Evolutionary conservation across 2,113 vertebrate species (phyloP).

Genomic region (Cyanoliseus patagonus): DNA sequence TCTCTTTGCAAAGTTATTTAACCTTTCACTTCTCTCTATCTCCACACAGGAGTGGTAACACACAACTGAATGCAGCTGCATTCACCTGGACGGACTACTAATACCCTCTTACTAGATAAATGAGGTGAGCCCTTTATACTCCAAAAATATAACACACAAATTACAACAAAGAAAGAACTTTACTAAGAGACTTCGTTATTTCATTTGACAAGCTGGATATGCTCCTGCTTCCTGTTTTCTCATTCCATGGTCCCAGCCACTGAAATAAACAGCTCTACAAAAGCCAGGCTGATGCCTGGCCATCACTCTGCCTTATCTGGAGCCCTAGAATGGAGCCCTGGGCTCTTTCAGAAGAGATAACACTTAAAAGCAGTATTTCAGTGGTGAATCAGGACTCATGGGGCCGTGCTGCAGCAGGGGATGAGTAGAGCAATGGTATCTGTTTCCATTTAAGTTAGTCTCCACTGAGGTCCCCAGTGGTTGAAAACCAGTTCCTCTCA

Average conservation of each 20-base stretch:
- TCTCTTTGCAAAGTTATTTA: slow-evolving; percentile 21
- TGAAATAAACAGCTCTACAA: not conserved
- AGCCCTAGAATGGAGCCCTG: not conserved
- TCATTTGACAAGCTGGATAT: not conserved
- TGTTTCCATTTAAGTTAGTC: not conserved
- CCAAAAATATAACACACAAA: not conserved
- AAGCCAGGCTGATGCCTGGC: not conserved
- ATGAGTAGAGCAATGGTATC: slow-evolving; percentile 10
- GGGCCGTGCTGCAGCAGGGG: not conserved
- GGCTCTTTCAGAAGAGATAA: not conserved
- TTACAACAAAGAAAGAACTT: not conserved
- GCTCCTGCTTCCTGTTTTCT: slow-evolving; percentile 19
- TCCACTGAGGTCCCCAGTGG: not conserved
- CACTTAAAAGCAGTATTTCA: not conserved
- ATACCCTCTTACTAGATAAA: not conserved
- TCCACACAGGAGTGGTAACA: not conserved
- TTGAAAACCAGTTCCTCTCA: not conserved
- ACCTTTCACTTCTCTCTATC: not conserved
- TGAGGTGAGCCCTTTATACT: not conserved
- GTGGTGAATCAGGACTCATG: not conserved
- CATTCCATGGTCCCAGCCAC: not conserved
- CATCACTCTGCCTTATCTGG: not conserved
- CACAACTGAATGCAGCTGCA: not conserved
- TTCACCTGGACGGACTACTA: not conserved
- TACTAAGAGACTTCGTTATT: not conserved